A percentile compares a stretch with the other conserved stretches of the same genome.
Evolutionary conservation across 2,113 vertebrate species (phyloP).

Genomic region (Lota lota): DNA sequence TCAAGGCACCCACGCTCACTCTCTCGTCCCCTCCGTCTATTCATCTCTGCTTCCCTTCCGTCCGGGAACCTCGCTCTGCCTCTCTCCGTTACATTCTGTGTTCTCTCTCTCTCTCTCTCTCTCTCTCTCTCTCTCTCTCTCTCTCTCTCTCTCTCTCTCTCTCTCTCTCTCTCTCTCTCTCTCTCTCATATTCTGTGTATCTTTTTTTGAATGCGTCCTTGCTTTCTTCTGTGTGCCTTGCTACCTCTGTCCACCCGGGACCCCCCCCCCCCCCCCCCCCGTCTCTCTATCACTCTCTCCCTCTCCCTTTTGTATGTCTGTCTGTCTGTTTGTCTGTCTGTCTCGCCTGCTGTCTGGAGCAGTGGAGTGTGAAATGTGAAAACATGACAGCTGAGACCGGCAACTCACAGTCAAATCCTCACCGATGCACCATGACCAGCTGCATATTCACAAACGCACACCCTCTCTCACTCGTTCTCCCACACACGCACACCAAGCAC

Average conservation of each 20-base stretch:
- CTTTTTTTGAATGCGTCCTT: no score
- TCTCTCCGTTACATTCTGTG: not conserved
- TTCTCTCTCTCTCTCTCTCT: not conserved
- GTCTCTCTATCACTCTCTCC: not conserved
- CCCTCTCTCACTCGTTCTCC: not conserved
- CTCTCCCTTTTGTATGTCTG: not conserved
- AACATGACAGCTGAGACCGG: conserved; percentile 41
- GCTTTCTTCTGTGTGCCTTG: no score
- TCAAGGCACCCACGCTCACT: not conserved
- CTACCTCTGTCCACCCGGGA: not conserved
- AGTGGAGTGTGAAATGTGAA: conserved; percentile 42
- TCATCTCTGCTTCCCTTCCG: not conserved
- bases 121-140: not conserved
- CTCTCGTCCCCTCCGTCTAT: not conserved
- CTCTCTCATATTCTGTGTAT: not conserved
- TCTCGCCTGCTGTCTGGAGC: conserved; percentile 5
- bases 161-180: conserved; percentile 9
- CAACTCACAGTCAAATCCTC: not conserved
- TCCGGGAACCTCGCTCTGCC: not conserved
- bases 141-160: not conserved
- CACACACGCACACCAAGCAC: not conserved
- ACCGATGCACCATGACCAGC: conserved; percentile 5
- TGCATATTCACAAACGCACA: not conserved
- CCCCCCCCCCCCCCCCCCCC: conserved; percentile 1
- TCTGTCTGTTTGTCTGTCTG: not conserved